Conservation (phyloP, 2,797 vertebrate genomes). For the Ispidina picta region DNA sequence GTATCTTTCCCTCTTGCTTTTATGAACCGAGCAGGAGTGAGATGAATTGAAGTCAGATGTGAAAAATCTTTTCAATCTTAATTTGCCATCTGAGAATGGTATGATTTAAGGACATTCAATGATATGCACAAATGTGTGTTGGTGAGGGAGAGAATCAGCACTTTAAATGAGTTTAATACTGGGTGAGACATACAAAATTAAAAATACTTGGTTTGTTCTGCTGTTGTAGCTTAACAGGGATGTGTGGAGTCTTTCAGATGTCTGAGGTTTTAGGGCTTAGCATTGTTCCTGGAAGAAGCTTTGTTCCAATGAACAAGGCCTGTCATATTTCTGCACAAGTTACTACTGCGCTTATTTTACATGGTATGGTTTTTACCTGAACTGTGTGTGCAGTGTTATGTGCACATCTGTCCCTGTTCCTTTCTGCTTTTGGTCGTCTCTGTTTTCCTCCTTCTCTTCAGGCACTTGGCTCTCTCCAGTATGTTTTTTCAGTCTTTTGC, state of each 20-base stretch:
- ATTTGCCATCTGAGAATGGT: background rate
- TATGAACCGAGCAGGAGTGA: background rate
- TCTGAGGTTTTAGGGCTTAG: background rate
- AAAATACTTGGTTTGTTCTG: background rate
- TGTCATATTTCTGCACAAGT: background rate
- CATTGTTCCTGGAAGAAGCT: background rate
- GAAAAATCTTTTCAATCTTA: constrained; percentile 27
- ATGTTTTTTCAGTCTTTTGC: background rate
- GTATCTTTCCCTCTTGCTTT: background rate
- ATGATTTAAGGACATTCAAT: constrained; percentile 12
- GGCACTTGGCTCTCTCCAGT: background rate
- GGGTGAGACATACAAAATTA: background rate
- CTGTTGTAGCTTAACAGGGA: background rate
- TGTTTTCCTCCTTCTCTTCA: background rate
- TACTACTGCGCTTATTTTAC: background rate
- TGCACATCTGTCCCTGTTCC: background rate
- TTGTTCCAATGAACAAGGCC: background rate
- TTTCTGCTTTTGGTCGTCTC: background rate
- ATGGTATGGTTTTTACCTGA: background rate
- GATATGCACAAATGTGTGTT: accelerated
- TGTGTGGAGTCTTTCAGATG: background rate
- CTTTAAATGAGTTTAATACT: background rate
- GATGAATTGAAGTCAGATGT: constrained; percentile 1
- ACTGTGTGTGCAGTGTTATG: background rate
- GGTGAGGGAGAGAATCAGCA: background rate